Conservation (phyloP, 2,888 invertebrate genomes). For the Cinara cedri region DNA sequence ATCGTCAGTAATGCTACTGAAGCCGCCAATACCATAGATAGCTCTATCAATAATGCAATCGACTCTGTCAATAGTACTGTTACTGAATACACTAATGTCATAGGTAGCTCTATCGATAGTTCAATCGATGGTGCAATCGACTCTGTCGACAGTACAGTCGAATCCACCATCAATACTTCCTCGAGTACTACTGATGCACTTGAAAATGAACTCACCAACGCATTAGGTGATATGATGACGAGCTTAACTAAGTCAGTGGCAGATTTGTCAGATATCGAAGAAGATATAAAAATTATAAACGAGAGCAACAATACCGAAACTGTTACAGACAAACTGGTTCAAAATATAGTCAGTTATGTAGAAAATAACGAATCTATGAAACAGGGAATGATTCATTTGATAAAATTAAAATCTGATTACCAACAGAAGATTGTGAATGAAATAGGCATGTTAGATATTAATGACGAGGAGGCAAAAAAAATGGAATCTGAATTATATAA, state of each 20-base stretch:
- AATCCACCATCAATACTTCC: too few species aligned
- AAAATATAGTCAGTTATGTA: constrained; percentile 4
- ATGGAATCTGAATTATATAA: constrained; percentile 14
- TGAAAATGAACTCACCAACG: not conserved
- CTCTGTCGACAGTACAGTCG: not conserved
- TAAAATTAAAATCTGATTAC: not conserved
- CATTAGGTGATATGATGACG: not conserved
- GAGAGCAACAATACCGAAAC: not conserved
- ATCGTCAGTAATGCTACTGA: too few species aligned
- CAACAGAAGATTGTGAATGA: not conserved
- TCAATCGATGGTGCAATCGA: not conserved
- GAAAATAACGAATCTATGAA: constrained; percentile 10
- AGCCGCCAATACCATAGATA: not conserved
- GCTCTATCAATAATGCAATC: too few species aligned
- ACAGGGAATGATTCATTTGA: not conserved
- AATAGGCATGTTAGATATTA: constrained; percentile 2
- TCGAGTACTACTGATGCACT: not conserved
- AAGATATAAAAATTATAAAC: not conserved
- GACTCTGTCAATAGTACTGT: not conserved
- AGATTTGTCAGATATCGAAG: constrained; percentile 14
- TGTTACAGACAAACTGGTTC: not conserved
- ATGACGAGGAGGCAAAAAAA: not conserved
- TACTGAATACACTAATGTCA: too few species aligned
- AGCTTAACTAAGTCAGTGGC: not conserved
- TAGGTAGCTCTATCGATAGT: not conserved